Evolutionary conservation across 1,140 invertebrate species (phyloP).

Genomic region (Macrobrachium rosenbergii): DNA sequence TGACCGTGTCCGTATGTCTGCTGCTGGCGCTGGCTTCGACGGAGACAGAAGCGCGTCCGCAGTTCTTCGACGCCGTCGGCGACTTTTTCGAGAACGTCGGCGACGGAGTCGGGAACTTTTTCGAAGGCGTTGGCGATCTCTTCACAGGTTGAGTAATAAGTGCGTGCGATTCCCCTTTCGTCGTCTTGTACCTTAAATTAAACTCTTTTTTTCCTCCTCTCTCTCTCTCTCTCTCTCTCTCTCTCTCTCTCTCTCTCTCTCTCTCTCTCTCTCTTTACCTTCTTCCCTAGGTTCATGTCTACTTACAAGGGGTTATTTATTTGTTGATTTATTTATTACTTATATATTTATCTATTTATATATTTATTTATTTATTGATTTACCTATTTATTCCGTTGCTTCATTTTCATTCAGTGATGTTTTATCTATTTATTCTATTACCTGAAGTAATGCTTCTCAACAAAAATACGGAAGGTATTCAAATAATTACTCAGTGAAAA

Average conservation of each 20-base stretch:
- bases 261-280: conserved; percentile 1
- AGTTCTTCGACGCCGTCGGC: conserved; percentile 28
- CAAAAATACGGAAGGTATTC: too few species aligned
- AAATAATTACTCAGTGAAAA: too few species aligned
- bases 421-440: too few species aligned
- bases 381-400: too few species aligned
- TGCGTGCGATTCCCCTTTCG: too few species aligned
- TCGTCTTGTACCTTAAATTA: background rate
- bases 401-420: too few species aligned
- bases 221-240: background rate
- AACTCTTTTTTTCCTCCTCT: background rate
- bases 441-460: too few species aligned
- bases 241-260: conserved; percentile 7
- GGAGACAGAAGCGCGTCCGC: conserved; percentile 10
- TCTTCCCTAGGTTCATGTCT: too few species aligned
- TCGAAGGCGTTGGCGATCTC: conserved; percentile 21
- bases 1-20: background rate
- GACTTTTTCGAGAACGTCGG: conserved; percentile 38
- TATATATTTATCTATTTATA: too few species aligned
- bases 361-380: too few species aligned
- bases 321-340: too few species aligned
- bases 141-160: conserved; percentile 22
- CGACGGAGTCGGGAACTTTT: conserved; percentile 29
- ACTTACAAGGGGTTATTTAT: too few species aligned
- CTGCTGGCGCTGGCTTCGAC: background rate